Evolutionary conservation across 2,113 vertebrate species (phyloP).

Genomic region (Hippocampus comes): DNA sequence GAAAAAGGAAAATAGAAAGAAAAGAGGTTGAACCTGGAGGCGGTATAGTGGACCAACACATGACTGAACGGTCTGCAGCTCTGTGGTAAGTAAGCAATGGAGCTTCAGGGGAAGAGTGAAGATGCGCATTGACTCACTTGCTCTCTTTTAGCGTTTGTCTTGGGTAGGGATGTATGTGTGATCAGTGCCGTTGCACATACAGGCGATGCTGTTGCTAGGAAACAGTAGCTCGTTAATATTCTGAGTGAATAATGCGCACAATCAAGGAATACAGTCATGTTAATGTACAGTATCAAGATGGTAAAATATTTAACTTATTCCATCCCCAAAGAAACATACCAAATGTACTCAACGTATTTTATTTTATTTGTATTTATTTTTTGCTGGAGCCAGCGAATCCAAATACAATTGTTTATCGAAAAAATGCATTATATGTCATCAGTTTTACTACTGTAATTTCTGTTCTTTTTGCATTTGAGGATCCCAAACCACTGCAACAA

Average conservation of each 20-base stretch:
- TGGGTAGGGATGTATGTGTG: conserved; percentile 15
- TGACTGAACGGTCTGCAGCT: not conserved
- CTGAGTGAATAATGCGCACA: conserved; percentile 33
- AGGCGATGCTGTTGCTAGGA: conserved; percentile 66
- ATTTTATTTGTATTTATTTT: no score
- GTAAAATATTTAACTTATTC: conserved; percentile 8
- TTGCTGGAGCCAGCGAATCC: no score
- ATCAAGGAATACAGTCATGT: conserved; percentile 37
- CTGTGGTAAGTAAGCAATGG: not conserved
- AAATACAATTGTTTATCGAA: no score
- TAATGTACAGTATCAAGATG: conserved; percentile 28
- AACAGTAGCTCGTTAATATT: conserved; percentile 59
- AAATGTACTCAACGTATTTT: not conserved
- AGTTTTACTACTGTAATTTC: no score
- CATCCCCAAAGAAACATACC: not conserved
- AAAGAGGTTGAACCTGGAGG: conserved; percentile 2
- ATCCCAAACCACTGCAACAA: no score
- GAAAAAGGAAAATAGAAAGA: conserved; percentile 10
- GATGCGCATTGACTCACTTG: not conserved
- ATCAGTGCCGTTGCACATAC: conserved; percentile 32
- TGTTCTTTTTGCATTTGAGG: no score
- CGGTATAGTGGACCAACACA: not conserved
- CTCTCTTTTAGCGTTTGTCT: conserved; percentile 18
- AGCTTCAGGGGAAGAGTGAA: not conserved
- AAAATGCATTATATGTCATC: no score